Evolutionary conservation across 1,140 invertebrate genomes (phyloP), one percentile per base, ranked within the genome.

Genomic region (Neodiprion virginianus): DNA sequence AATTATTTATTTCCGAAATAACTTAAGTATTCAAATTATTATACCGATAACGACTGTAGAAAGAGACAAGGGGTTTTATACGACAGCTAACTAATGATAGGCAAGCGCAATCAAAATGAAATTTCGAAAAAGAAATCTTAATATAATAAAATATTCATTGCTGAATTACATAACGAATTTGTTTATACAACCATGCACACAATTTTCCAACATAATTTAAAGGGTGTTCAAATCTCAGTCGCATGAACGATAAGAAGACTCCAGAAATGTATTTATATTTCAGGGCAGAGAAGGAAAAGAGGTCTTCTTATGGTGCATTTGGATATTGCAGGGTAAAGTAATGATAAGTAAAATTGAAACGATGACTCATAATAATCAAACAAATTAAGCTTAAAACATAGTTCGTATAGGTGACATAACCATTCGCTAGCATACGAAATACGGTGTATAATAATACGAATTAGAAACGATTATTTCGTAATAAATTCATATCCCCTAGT

Each of bases 171-270:
- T 40, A 40, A 40, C 1, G 28, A 40, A 40, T 40, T 61, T 61
- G 11, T 61, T 61, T 17, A 12, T 81, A 85, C 82, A 83, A 74
- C 80, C 79, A 84, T 85, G 84, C 84, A 84, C 77, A 85, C 81
- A 83, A 80, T 82, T 76, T 77, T 83, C 67, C 75, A 84, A 81
- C 17, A 69, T 23, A 69, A 69, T 69, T 23, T 14, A 14, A 69
- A 69, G 12, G 11, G 11, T 14, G 21, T 17, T 69, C 7, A 23
- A 23, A 69, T 69, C 40, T 69, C 40, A 23, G 17, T 69, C 67
- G 53, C 53, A 61, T 61, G 11, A 17, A 61, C 53, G 8, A 61
- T 61, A 61, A 61, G 8, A 61, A 61, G 53, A 61, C n/a, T 40
- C n/a, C 11, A 61, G 40, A 69, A 69, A 23, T 69, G 17, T 14